Base-by-base conservation (phyloP, 2,113 vertebrate genomes). In the Aix galericulata region DNA sequence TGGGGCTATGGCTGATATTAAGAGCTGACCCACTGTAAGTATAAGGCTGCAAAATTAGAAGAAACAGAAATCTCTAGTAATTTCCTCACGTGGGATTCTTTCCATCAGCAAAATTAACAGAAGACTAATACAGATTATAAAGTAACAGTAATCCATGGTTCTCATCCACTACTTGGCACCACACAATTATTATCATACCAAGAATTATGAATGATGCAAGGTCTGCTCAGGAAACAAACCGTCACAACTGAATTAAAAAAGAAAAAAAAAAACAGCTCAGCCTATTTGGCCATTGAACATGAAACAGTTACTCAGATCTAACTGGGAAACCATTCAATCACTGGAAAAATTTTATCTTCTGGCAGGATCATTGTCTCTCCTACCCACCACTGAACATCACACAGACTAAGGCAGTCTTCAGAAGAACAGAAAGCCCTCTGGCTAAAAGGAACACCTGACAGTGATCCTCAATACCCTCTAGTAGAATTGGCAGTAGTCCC, bases 91-190 rank as follows among this genome's bases (percentile, higher is more conserved):
- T 50, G 55, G 60, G 34, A 91, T 42, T 55, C 27, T 63, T 91
- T 73, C 48, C 26, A 71, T 63, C 34, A 79, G 56, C 60, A 91
- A 76, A 26, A 87, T 21, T 31, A 31, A 60, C 31, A 52, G 36
- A 86, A 46, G 89, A 85, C 62, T 91, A 91, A 63, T 73, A 88
- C 31, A 93, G 72, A 88, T 72, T 69, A 82, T 79, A 85, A 60
- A 63, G n/a, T 87, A 88, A 91, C 53, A 96, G 68, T 59, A 74
- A 78, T 64, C 64, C 42, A 83, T 38, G n/a, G 72, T 68, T 80
- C 62, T 89, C 71, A 87, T 27, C 40, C 36, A 88, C 78, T 64
- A n/a, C 42, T 82, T 81, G 55, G 25, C 83, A 29, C 40, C 52
- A 36, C 29, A 67, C 32, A 27, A 16, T 25, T 36, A 75, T 38